Base-by-base conservation (phyloP, 2,888 invertebrate species). In the Autographa pulchrina region DNA sequence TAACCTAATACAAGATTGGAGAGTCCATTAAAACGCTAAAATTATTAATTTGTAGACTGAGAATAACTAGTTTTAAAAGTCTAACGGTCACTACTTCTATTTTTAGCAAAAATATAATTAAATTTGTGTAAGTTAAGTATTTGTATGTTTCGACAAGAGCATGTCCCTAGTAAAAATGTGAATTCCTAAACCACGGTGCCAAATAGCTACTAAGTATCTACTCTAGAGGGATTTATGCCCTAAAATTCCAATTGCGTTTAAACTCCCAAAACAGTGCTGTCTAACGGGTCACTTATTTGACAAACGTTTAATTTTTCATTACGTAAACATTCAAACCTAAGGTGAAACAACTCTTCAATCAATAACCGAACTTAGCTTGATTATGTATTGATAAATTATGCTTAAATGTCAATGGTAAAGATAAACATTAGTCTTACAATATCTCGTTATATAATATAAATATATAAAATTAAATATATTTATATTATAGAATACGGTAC, bases 381-480 rank as follows among this genome's bases (percentile, higher is more conserved):
- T 52, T 65, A 70, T 59, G 63, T 38, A 75, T 62, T 48, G 41
- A 62, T 13, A 63, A 20, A n/a, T 16, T 14, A 35, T 80, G 66
- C 73, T 81, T 78, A 68, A 78, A 78, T 78, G 78, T 70, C 81
- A 74, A 68, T 62, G 14, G 13, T 31, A 52, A 13, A 25, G 25
- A 6, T 18, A 35, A 64, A 41, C 48, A 63, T 63, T 62, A 25
- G 25, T 54, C 65, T 59, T 67, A 64, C 3, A 25, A 25, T 65
- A 64, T n/a, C n/a, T n/a, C n/a, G n/a, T n/a, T n/a, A n/a, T n/a
- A n/a, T n/a, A 32, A 78, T 62, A 56, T 64, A 41, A 31, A 18
- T 64, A 67, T 58, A n/a, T n/a, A n/a, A n/a, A n/a, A n/a, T n/a
- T n/a, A n/a, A n/a, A n/a, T n/a, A n/a, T n/a, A n/a, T n/a, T n/a